Evolutionary conservation across 2,113 vertebrate species (phyloP), one percentile per base, ranked within the genome.

Genomic region (Cyphomyrus discorhynchus): DNA sequence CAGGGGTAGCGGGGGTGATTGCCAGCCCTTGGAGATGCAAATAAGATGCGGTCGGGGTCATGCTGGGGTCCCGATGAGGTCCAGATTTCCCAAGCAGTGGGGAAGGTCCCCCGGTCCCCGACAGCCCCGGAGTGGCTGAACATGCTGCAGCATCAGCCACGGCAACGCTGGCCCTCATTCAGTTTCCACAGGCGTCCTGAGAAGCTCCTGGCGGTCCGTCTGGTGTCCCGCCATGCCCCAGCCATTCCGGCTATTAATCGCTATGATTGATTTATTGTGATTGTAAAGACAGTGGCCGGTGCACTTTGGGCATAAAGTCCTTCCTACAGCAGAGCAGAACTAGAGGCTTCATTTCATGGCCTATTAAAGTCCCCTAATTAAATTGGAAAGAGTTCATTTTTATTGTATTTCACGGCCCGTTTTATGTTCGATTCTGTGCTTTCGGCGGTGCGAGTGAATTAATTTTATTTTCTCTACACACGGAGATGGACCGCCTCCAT

Each of bases 1-100:
- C 5, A 19, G 17, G 47, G n/a, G 27, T 56, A 24, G 89, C 84
- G 19, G 83, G 62, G 47, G 52, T 46, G 85, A 47, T 39, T 53
- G 50, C 83, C 50, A 47, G 90, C 24, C 86, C 42, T 21, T 83
- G 74, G 49, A 58, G 11, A 90, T 90, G 90, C 74, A 66, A 82
- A 90, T 88, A 31, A 62, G 50, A 6, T 70, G 21, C 13, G 10
- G 49, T 11, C 31, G 50, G 19, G 10, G 13, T n/a, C 49, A 42
- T 46, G 31, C 35, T 87, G 85, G 89, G 66, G 50, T 88, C 47
- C 50, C 62, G 86, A 83, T 21, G 31, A 27, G 24, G 66, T 42
- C 24, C 74, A 56, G 39, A 9, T 45, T 35, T 53, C 11, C 17
- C 58, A 35, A 10, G 39, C 50, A 4, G 0, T 45, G 42, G 53